Base-by-base conservation (phyloP, 2,797 vertebrate genomes). In the Columba guinea region DNA sequence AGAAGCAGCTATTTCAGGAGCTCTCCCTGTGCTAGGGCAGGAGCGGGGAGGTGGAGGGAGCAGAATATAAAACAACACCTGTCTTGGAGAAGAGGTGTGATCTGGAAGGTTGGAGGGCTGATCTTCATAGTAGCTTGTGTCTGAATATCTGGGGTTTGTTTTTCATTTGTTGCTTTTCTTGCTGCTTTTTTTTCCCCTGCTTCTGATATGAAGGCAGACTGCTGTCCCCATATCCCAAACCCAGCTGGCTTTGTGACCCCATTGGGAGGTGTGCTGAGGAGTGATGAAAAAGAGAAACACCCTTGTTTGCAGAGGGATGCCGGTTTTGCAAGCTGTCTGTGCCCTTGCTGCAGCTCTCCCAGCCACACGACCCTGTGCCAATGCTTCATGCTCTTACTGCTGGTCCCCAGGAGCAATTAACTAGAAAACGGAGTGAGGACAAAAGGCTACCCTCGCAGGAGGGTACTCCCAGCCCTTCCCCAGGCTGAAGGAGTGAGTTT, bases 1-100 rank as follows among this genome's bases (percentile, higher is more conserved):
- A 6, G 74, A 71, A 91, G 82, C 14, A 89, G 95, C 84, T 95
- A n/a, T 95, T 93, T 80, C 60, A 37, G 94, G 71, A 73, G 62
- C 48, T 82, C 34, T 90, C 51, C 65, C 69, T 26, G 46, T 2
- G 55, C 58, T 21, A 13, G 51, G 93, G 69, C 73, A 93, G 83
- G 51, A 84, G 51, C 0, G 0, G 48, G 51, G 84, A 89, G 41
- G 10, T 44, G 55, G 55, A 84, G 63, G 60, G 68, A 82, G 30
- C 2, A 1, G 84, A 82, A 82, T 32, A 37, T 53, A 44, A 44
- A 92, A 22, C 35, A 21, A 3, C 48, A 52, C n/a, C 86, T 59
- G 64, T 49, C 48, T 51, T 7, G 34, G 52, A 64, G 53, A 46
- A 73, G 48, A 84, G 37, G 20, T 84, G 52, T 0, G 2, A 65